Percentiles rank a stretch among this genome's conserved stretches.
phyloP scores from a whole-genome alignment of 2,888 invertebrate genomes.

The Eustalomyia histrio region DNA sequence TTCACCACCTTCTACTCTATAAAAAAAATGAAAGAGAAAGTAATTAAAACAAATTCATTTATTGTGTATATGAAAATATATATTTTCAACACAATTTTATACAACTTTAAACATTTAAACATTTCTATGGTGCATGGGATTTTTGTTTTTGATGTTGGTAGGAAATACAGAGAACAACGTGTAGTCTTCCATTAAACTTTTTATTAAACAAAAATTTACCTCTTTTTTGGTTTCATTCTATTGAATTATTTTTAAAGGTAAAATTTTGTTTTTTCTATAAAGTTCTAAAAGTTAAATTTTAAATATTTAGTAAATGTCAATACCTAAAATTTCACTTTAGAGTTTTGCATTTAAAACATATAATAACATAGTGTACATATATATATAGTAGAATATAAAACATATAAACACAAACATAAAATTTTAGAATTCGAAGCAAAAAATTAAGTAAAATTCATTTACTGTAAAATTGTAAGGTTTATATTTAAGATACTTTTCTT shows the following conservation, averaged over 20 bases:
- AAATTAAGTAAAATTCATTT: neutral
- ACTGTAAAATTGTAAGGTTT: neutral
- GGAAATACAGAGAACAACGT: conserved; percentile 74
- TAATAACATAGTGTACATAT: neutral
- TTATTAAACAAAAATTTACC: conserved; percentile 24
- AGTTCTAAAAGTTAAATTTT: conserved; percentile 1
- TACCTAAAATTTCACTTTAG: neutral
- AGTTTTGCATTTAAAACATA: neutral
- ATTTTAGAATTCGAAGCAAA: neutral
- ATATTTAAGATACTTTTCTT: neutral
- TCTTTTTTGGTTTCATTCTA: neutral
- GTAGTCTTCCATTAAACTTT: conserved; percentile 64
- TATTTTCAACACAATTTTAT: neutral
- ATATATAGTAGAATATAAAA: neutral
- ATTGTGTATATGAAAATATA: neutral
- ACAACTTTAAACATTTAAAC: too few species aligned
- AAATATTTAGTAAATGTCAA: neutral
- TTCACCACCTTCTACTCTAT: conserved; percentile 98
- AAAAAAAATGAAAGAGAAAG: conserved; percentile 27
- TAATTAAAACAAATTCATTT: neutral
- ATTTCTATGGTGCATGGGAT: neutral
- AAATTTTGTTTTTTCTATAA: neutral
- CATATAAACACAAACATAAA: neutral
- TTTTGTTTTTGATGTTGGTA: conserved; percentile 61
- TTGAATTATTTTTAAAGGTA: neutral